These are phyloP conservation scores for Sebastes umbrosus DNA, from an alignment of 2,797 vertebrate species.

Conservation along the genomic window DNA sequence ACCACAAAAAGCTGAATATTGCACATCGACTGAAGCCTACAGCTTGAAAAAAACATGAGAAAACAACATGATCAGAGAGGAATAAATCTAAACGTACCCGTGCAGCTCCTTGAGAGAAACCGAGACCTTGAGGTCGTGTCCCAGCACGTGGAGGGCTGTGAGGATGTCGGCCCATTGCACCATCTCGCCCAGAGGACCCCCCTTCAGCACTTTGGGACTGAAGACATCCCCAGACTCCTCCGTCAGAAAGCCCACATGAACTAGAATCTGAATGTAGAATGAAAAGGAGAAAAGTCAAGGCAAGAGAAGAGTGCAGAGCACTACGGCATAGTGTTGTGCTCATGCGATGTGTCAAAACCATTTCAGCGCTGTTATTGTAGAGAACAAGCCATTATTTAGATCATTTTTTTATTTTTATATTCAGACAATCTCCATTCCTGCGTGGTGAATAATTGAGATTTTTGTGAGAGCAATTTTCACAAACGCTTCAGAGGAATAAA, in stretches of 20 bases:
- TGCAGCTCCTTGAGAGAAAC: constrained; percentile 93
- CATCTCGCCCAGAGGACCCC: constrained; percentile 97
- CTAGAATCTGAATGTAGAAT: constrained; percentile 88
- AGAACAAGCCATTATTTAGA: neutral
- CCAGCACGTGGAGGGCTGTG: constrained; percentile 91
- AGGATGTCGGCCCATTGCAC: constrained; percentile 99
- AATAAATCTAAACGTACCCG: constrained; percentile 85
- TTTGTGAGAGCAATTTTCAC: constrained; percentile 7
- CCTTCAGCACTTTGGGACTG: constrained; percentile 95
- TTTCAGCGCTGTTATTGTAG: neutral
- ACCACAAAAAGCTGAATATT: neutral
- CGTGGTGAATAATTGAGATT: neutral
- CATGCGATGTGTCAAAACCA: neutral
- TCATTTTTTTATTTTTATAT: neutral
- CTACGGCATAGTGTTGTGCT: constrained; percentile 27
- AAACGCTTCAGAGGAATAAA: constrained; percentile 19
- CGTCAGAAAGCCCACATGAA: constrained; percentile 96
- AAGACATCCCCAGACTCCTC: constrained; percentile 98
- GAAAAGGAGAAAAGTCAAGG: constrained; percentile 53
- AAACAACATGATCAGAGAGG: neutral
- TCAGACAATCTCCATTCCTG: neutral
- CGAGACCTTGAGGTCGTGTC: constrained; percentile 91
- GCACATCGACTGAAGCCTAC: neutral
- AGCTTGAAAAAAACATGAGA: neutral
- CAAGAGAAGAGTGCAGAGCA: neutral